These are phyloP conservation scores for Tetropium fuscum DNA, from an alignment of 2,888 invertebrate species.

Conservation along the genomic window DNA sequence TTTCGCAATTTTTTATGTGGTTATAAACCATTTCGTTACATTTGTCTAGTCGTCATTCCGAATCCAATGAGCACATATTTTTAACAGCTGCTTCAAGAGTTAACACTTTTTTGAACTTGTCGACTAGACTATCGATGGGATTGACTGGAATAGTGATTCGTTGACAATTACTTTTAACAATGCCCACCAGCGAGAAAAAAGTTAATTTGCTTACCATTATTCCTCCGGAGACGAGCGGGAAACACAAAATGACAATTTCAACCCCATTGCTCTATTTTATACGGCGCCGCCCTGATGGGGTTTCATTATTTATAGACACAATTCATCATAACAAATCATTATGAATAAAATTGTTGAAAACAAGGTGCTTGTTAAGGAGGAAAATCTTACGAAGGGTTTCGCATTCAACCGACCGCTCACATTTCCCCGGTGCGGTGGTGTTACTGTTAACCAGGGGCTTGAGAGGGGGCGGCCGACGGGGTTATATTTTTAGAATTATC, in stretches of 20 bases:
- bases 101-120: no score
- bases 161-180: no score
- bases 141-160: no score
- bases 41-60: no score
- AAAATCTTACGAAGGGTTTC: constrained; percentile 23
- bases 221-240: background rate
- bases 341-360: constrained; percentile 26
- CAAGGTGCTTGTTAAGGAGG: constrained; percentile 25
- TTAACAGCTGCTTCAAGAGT: no score
- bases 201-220: constrained; percentile 20
- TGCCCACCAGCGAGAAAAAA: no score
- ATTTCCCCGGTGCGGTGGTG: background rate
- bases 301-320: constrained; percentile 31
- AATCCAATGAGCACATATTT: no score
- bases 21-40: no score
- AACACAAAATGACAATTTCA: constrained; percentile 16
- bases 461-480: background rate
- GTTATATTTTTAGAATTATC: background rate
- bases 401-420: constrained; percentile 9
- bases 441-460: background rate
- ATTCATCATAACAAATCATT: constrained; percentile 30
- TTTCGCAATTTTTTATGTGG: no score
- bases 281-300: constrained; percentile 14
- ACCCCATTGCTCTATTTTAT: constrained; percentile 19
- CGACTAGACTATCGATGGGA: no score